These are phyloP conservation scores for Limnephilus rhombicus DNA, from an alignment of 2,888 invertebrate genomes.

Conservation along the genomic window DNA sequence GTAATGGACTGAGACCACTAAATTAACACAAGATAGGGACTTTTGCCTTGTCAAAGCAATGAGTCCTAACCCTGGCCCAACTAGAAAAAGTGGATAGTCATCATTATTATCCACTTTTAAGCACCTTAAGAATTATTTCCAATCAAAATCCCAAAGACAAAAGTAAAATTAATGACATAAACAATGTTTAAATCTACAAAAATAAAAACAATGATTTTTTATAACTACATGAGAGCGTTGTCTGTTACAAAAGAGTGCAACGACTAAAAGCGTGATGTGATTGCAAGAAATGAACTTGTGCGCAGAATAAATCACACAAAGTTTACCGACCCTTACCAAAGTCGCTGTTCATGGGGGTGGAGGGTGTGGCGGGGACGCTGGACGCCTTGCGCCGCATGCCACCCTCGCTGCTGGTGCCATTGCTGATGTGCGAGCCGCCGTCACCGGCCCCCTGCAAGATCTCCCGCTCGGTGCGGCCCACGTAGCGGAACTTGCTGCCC, in stretches of 20 bases:
- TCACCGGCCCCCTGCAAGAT: conserved; percentile 88
- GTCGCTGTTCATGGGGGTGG: conserved; percentile 87
- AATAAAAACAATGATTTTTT: background rate
- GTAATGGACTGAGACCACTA: background rate
- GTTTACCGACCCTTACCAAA: conserved; percentile 74
- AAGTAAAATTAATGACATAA: too few species aligned
- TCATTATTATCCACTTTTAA: background rate
- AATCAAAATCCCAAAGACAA: background rate
- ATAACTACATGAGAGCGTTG: conserved; percentile 7
- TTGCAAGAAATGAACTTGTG: background rate
- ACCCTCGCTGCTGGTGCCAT: conserved; percentile 79
- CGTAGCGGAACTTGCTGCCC: conserved; percentile 96
- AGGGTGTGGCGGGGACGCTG: conserved; percentile 92
- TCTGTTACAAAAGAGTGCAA: conserved; percentile 25
- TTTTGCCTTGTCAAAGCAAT: background rate
- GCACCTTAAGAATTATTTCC: background rate
- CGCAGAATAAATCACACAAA: conserved; percentile 41
- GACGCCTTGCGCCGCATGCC: conserved; percentile 86
- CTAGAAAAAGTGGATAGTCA: background rate
- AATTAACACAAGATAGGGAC: background rate
- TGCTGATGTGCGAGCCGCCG: conserved; percentile 73
- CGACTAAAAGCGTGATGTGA: conserved; percentile 2
- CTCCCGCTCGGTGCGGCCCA: conserved; percentile 94
- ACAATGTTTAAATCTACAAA: background rate
- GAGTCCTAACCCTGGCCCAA: background rate